phyloP scores from a whole-genome alignment of 35 echinoderm and acorn worm species.

The Amphiura filiformis region DNA sequence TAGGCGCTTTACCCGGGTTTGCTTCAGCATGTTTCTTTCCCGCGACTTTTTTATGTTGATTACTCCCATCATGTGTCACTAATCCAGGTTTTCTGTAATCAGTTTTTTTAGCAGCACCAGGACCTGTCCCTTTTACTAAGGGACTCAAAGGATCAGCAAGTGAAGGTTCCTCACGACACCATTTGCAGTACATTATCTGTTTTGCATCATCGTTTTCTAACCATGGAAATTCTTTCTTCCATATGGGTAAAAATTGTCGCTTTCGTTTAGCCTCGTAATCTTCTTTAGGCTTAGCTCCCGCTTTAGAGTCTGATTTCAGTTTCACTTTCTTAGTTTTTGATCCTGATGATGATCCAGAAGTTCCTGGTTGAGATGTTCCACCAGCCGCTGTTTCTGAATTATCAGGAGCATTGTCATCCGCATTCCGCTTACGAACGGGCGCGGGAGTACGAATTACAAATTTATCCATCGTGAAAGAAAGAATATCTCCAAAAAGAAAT shows the following conservation, averaged over 20 bases:
- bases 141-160: slow-evolving; percentile 13
- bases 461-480: no score
- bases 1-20: neutral
- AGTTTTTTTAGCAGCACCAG: no score
- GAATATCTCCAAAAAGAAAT: no score
- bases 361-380: no score
- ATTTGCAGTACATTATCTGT: slow-evolving; percentile 12
- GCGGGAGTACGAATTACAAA: no score
- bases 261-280: slow-evolving; percentile 14
- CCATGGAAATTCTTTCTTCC: neutral
- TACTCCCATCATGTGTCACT: neutral
- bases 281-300: neutral
- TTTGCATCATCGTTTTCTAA: slow-evolving; percentile 2
- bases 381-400: no score
- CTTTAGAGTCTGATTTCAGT: neutral
- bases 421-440: no score
- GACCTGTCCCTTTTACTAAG: neutral
- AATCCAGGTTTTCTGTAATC: neutral
- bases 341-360: no score
- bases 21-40: neutral
- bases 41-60: neutral
- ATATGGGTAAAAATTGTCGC: neutral
- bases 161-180: slow-evolving; percentile 7
- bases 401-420: no score
- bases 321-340: neutral